Conservation (phyloP, 2,797 vertebrate genomes). For the Oryzias sinensis region DNA sequence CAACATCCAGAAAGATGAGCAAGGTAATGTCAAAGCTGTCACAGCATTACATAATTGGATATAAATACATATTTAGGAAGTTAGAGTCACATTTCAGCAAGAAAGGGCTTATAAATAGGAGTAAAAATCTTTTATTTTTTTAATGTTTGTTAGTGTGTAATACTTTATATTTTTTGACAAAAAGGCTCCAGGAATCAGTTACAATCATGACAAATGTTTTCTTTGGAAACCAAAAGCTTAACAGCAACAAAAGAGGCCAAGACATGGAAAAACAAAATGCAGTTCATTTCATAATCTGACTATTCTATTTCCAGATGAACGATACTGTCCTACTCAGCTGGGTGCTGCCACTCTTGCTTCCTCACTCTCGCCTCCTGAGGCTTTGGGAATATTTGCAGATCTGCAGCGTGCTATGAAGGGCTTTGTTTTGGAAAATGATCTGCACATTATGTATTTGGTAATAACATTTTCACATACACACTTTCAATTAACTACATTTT, state of each 20-base stretch:
- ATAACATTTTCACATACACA: neutral
- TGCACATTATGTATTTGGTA: constrained; percentile 96
- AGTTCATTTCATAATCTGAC: neutral
- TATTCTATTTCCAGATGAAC: constrained; percentile 65
- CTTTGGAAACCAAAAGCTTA: neutral
- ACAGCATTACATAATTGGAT: too few relatives aligned
- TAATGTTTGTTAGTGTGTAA: too few relatives aligned
- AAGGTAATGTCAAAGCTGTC: constrained; percentile 33
- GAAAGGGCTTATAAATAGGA: too few relatives aligned
- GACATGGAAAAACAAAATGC: too few relatives aligned
- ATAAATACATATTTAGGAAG: too few relatives aligned
- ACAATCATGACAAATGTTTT: too few relatives aligned
- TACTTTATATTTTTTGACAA: too few relatives aligned
- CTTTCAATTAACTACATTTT: neutral
- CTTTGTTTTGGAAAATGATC: constrained; percentile 95
- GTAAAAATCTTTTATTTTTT: too few relatives aligned
- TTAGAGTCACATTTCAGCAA: too few relatives aligned
- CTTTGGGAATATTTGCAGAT: constrained; percentile 94
- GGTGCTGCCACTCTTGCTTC: constrained; percentile 93
- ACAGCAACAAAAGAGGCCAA: neutral
- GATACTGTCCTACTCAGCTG: constrained; percentile 89
- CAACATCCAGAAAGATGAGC: constrained; percentile 75
- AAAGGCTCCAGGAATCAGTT: too few relatives aligned
- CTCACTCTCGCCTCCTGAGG: constrained; percentile 91
- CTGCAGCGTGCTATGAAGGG: constrained; percentile 97